phyloP scores from a whole-genome alignment of 1,140 invertebrate genomes.

The Berghia stephanieae region DNA sequence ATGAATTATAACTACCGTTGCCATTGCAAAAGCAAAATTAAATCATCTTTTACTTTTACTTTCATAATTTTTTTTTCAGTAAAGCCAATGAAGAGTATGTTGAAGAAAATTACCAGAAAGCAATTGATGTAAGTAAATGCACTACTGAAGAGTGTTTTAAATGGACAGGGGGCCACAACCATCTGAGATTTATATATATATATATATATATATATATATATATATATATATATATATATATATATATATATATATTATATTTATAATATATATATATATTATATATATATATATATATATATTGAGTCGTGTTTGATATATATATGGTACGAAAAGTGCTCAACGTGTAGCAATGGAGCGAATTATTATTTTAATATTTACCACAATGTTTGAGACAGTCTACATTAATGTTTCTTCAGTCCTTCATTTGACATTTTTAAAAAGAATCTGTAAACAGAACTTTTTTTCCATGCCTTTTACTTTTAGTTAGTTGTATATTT shows the following conservation, averaged over 20 bases:
- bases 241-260: neutral
- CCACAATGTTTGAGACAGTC: no score
- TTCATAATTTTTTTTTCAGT: slow-evolving; percentile 44
- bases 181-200: neutral
- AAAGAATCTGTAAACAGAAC: no score
- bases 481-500: neutral
- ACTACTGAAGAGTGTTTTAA: neutral
- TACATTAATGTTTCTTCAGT: no score
- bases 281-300: neutral
- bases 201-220: neutral
- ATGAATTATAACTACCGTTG: no score
- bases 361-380: no score
- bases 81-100: slow-evolving; percentile 60
- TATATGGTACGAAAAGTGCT: no score
- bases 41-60: no score
- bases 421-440: no score
- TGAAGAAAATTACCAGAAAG: slow-evolving; percentile 57
- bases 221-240: neutral
- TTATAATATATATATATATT: neutral
- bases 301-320: neutral
- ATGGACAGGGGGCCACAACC: no score
- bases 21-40: no score
- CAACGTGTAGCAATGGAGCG: no score
- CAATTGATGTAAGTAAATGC: slow-evolving; percentile 48
- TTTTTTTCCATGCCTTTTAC: neutral